Base-by-base conservation (phyloP, 2,888 invertebrate genomes). In the Carcina quercana region DNA sequence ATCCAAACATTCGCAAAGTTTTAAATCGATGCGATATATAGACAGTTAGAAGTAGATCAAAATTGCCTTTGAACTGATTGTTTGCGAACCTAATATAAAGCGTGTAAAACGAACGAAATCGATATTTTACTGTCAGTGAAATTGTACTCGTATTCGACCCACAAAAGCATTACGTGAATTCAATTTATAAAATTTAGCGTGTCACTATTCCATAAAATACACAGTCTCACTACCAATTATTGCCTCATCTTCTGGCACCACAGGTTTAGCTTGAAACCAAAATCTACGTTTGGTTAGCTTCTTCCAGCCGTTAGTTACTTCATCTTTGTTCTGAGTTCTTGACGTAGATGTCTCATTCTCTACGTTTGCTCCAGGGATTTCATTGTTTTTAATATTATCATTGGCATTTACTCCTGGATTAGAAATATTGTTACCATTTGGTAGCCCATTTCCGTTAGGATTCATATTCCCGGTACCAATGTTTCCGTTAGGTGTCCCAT, bases 191-290 rank as follows among this genome's bases (percentile, higher is more conserved):
- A n/a, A 25, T 12, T 25, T 36, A 34, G 21, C 21, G 13, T 34
- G 19, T 34, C 4, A 50, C 27, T 54, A 8, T 24, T 24, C 41
- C 32, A 46, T 33, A 34, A 54, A 64, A 36, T 57, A 66, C 5
- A 61, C 35, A 17, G 44, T 53, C 35, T 59, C 50, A 13, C 38
- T 40, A 2, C 15, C 12, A 30, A 1, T 27, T 22, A 5, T 25
- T 37, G 2, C 24, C 32, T 62, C 57, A 43, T 48, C 43, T 20
- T 53, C 52, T 1, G 65, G 66, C 19, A 46, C 38, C 3, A 69
- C 63, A 5, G 62, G 53, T 29, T 50, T 34, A 1, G 42, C 59
- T 54, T 60, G 61, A 15, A 50, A 54, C 25, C 49, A 50, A 31
- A 62, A 53, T 24, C 45, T 55, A 15, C 32, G 50, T 25, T 43